These are phyloP conservation scores for Alces alces DNA, from an alignment of 2,113 vertebrate species.

Conservation along the genomic window DNA sequence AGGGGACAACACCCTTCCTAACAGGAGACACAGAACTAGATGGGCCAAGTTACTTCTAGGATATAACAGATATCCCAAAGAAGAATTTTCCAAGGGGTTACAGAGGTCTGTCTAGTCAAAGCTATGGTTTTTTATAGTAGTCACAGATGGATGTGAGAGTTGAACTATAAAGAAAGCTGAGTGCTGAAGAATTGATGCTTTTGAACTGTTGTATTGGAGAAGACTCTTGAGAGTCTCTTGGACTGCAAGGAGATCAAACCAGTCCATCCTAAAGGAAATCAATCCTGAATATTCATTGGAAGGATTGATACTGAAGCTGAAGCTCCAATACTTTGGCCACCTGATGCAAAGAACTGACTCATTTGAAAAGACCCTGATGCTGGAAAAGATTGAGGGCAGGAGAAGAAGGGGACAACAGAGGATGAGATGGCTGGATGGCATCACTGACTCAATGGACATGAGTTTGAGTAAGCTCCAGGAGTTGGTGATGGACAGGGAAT, in stretches of 20 bases:
- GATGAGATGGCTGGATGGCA: neutral
- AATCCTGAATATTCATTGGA: neutral
- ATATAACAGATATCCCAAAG: neutral
- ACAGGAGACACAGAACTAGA: neutral
- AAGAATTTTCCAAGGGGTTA: neutral
- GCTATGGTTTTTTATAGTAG: neutral
- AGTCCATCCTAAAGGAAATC: neutral
- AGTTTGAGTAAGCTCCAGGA: neutral
- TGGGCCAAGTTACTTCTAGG: neutral
- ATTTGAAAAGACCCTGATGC: neutral
- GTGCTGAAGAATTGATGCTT: neutral
- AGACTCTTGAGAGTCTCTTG: neutral
- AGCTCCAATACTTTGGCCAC: neutral
- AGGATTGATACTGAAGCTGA: neutral
- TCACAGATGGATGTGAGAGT: neutral
- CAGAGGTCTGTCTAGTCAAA: neutral
- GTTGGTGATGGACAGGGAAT: neutral
- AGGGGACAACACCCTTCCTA: neutral
- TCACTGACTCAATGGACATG: neutral
- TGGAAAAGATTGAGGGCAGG: neutral
- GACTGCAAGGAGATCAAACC: neutral
- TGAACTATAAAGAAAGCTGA: neutral
- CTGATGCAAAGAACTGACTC: neutral
- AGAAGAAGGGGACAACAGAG: neutral
- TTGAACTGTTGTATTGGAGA: neutral